Percentiles rank a stretch among this genome's conserved stretches.
Conservation (phyloP, 1,140 invertebrate species). For the Adelges cooleyi region DNA sequence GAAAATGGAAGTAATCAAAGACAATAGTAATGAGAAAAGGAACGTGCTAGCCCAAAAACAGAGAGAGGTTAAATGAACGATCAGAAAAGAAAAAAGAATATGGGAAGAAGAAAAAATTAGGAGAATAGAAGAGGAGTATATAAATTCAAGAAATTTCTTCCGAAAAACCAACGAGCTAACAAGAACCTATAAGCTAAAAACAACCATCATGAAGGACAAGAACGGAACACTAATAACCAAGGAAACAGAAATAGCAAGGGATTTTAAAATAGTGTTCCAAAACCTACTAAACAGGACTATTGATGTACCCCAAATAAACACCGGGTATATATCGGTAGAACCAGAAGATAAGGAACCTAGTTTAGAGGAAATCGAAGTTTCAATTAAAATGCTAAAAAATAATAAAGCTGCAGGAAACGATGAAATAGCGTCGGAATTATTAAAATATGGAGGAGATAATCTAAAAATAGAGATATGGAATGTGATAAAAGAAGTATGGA, state of each 20-base stretch:
- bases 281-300: background rate
- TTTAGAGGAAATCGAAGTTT: constrained; percentile 12
- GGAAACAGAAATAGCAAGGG: constrained; percentile 1
- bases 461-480: background rate
- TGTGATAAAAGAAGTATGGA: background rate
- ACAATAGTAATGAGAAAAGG: constrained; percentile 6
- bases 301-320: background rate
- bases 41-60: background rate
- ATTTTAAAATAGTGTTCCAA: background rate
- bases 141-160: constrained; percentile 5
- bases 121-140: constrained; percentile 18
- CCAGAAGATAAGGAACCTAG: background rate
- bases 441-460: constrained; percentile 2
- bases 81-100: constrained; percentile 11
- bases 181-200: background rate
- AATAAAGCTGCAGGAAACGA: constrained; percentile 27
- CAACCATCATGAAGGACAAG: constrained; percentile 2
- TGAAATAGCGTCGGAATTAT: constrained; percentile 11
- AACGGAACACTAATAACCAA: constrained; percentile 2
- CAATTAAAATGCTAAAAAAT: constrained; percentile 16
- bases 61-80: background rate
- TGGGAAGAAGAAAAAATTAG: constrained; percentile 13
- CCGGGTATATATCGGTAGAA: background rate
- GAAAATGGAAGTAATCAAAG: background rate
- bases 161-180: background rate